These are phyloP conservation scores for Vespertilio murinus DNA, from an alignment of 2,797 vertebrate genomes.

Conservation along the genomic window DNA sequence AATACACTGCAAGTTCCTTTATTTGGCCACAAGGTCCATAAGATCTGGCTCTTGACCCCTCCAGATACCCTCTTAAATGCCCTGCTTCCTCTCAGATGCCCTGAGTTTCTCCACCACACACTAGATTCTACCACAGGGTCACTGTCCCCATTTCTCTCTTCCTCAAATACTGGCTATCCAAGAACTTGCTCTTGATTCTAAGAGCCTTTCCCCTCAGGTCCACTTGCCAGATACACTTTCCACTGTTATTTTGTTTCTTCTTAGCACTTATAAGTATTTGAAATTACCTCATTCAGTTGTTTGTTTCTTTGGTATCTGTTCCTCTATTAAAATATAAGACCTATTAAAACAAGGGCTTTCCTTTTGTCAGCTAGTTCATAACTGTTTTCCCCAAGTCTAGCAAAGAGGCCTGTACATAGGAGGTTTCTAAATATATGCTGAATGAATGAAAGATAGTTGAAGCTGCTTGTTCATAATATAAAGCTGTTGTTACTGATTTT, in stretches of 20 bases:
- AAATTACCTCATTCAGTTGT: constrained; percentile 1
- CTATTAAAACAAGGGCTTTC: neutral
- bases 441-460: constrained; percentile 26
- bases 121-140: neutral
- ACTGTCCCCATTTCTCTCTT: neutral
- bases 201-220: neutral
- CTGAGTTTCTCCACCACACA: neutral
- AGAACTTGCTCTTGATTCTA: neutral
- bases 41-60: neutral
- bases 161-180: neutral
- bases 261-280: neutral
- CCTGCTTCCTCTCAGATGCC: neutral
- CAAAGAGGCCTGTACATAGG: neutral
- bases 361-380: constrained; percentile 12
- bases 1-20: neutral
- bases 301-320: neutral
- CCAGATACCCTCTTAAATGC: neutral
- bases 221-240: neutral
- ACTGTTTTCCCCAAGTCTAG: neutral
- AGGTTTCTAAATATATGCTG: neutral
- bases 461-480: constrained; percentile 1
- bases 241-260: neutral
- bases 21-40: neutral
- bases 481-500: neutral
- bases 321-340: constrained; percentile 6